These are phyloP conservation scores for Crotalus tigris DNA, from an alignment of 2,113 vertebrate genomes.

Conservation along the genomic window DNA sequence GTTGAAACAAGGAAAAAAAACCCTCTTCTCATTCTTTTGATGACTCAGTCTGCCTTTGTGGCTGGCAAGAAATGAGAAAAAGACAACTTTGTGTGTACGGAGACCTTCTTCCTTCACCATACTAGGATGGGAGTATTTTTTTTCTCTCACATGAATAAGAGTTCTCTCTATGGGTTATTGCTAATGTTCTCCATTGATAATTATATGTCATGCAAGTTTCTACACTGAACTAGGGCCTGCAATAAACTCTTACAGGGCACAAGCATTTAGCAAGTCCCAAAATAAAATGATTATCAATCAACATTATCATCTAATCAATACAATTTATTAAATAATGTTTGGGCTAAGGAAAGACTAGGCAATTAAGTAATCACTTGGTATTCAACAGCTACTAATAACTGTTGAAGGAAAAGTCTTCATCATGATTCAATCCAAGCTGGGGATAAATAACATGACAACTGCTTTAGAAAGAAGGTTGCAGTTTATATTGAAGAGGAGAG, in stretches of 20 bases:
- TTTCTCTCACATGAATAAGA: neutral
- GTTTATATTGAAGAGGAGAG: too few species aligned
- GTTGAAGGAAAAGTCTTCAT: too few species aligned
- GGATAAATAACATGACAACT: too few species aligned
- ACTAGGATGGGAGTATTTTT: neutral
- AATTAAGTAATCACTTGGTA: neutral
- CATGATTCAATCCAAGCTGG: too few species aligned
- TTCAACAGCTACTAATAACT: neutral
- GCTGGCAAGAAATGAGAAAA: neutral
- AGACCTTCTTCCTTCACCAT: neutral
- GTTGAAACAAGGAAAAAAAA: neutral
- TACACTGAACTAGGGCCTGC: neutral
- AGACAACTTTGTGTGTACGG: neutral
- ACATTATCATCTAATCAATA: neutral
- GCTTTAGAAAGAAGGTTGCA: too few species aligned
- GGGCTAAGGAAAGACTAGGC: neutral
- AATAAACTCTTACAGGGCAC: neutral
- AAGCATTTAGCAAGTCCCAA: neutral
- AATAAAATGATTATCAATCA: neutral
- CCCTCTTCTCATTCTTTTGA: neutral
- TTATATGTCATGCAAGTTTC: neutral
- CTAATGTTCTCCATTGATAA: conserved; percentile 2
- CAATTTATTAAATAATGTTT: neutral
- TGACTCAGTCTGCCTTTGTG: neutral
- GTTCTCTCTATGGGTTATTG: neutral